Conservation (phyloP, 2,888 invertebrate species). For the Pachymerium ferrugineum region DNA sequence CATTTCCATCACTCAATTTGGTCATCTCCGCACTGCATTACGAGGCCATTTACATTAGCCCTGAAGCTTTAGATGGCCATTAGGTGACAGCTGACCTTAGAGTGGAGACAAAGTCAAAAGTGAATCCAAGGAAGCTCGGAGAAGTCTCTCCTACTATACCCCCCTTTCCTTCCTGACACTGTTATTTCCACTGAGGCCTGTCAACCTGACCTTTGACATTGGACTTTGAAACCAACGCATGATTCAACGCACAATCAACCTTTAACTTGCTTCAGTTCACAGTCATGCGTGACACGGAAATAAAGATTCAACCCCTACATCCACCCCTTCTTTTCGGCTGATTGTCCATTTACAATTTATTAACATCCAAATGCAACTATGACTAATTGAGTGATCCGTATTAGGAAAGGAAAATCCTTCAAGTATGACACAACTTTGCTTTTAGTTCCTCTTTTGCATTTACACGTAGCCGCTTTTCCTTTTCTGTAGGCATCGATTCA, state of each 20-base stretch:
- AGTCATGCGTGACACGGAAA: not conserved
- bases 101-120: not conserved
- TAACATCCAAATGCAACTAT: no score
- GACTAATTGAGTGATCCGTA: no score
- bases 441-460: slow-evolving; percentile 10
- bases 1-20: not conserved
- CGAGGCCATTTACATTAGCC: slow-evolving; percentile 1
- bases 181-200: not conserved
- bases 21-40: slow-evolving; percentile 12
- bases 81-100: not conserved
- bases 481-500: not conserved
- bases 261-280: slow-evolving; percentile 4
- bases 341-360: not conserved
- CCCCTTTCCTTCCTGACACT: slow-evolving; percentile 16
- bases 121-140: not conserved
- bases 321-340: no score
- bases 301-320: not conserved
- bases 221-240: not conserved
- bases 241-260: slow-evolving; percentile 22
- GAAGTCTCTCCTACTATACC: not conserved
- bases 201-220: not conserved
- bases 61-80: not conserved
- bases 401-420: no score
- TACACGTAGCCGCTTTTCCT: not conserved
- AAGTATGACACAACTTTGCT: slow-evolving; percentile 12